Base-by-base conservation (phyloP, 2,797 vertebrate genomes). In the Gila robusta region DNA sequence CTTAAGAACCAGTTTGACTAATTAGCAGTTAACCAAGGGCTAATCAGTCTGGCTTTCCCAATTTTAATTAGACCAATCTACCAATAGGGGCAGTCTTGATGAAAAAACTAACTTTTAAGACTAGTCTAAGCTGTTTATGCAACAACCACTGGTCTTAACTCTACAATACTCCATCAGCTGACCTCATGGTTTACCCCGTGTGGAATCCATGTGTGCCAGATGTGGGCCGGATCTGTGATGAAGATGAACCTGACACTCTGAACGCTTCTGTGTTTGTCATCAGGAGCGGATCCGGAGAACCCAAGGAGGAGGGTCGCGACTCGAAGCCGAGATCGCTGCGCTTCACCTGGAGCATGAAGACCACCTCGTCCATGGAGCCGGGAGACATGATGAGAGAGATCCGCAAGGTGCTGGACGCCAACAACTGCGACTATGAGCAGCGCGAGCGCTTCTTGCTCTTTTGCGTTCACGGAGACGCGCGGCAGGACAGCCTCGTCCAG, bases 291-390 rank as follows among this genome's bases (percentile, higher is more conserved):
- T 95, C 96, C 19, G 96, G 96, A 32, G 97, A 97, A 49, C 93
- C 96, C 2, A 97, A 95, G 86, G 97, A 96, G 64, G 96, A 96
- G 32, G 95, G 94, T 80, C 96, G 96, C 73, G 97, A 97, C 90
- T 95, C 96, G 0, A 97, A 97, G 91, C 97, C 97, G 0, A 94
- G 97, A 1, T 92, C 92, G 0, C 86, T 93, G 39, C 96, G 97
- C 69, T 97, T 97, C 87, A 97, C 97, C 69, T 97, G 97, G 97
- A 97, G 97, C 93, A 97, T 97, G 97, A 97, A 97, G 92, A 97
- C 97, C 90, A 97, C 97, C 44, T 97, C 97, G 47, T 96, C 97
- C 89, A 96, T 97, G 97, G 97, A 97, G 86, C 96, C 96, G 41
- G 93, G 91, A 11, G 96, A 97, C 88, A 97, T 97, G 96, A 97